These are phyloP conservation scores for Syrista parreyssii DNA, from an alignment of 2,888 invertebrate genomes.

Conservation along the genomic window DNA sequence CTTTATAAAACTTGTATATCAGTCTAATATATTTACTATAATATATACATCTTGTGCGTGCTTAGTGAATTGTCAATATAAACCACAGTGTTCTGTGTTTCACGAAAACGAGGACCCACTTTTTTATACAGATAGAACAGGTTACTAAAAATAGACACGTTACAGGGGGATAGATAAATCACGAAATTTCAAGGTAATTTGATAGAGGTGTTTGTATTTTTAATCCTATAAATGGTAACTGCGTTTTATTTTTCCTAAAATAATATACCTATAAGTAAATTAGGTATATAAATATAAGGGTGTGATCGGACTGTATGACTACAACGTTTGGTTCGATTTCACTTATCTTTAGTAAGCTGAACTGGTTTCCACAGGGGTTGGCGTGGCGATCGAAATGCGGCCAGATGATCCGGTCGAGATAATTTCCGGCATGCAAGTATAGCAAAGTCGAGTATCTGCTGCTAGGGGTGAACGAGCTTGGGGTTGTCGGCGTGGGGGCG, in stretches of 20 bases:
- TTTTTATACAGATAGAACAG: background rate
- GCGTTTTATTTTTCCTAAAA: background rate
- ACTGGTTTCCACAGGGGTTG: background rate
- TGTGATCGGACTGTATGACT: background rate
- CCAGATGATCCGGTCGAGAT: slow-evolving; percentile 4
- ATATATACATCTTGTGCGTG: background rate
- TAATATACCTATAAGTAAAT: background rate
- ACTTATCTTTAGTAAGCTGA: background rate
- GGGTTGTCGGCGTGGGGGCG: slow-evolving; percentile 22
- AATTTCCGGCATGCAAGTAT: slow-evolving; percentile 2
- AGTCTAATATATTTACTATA: background rate
- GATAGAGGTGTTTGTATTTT: background rate
- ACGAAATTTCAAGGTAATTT: background rate
- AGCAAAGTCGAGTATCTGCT: slow-evolving; percentile 1
- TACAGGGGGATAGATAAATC: background rate
- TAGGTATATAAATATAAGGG: background rate
- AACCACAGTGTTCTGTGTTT: background rate
- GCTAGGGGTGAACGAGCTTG: slow-evolving; percentile 18
- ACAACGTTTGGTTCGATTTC: background rate
- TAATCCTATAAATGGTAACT: too few relatives aligned
- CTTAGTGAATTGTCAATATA: background rate
- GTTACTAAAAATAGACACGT: background rate
- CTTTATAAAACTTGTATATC: background rate
- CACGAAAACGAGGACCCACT: background rate
- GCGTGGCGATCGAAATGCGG: background rate